Evolutionary conservation across 2,888 invertebrate species (phyloP).

Genomic region (Baccha elongata): DNA sequence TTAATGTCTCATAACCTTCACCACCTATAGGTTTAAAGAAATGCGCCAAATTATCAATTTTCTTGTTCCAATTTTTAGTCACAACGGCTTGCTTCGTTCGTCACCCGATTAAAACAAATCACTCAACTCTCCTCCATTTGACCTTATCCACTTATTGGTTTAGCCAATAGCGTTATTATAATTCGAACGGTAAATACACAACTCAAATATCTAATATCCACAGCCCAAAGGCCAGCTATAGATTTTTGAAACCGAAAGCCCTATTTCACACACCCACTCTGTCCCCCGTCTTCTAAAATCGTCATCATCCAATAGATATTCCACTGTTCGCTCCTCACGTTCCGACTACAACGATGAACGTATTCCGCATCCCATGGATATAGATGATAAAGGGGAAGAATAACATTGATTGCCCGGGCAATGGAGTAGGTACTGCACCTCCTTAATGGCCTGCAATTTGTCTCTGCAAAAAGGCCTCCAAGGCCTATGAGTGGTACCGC

Average conservation of each 20-base stretch:
- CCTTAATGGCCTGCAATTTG: slow-evolving; percentile 71
- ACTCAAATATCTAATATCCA: slow-evolving; percentile 61
- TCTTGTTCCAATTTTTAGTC: slow-evolving; percentile 4
- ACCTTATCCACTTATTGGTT: slow-evolving; percentile 57
- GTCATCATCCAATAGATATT: slow-evolving; percentile 30
- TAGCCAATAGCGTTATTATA: slow-evolving; percentile 56
- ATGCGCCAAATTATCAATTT: slow-evolving; percentile 2
- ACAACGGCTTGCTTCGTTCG: background rate
- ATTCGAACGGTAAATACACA: slow-evolving; percentile 69
- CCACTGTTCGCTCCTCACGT: slow-evolving; percentile 35
- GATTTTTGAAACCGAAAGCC: slow-evolving; percentile 49
- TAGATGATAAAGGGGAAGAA: slow-evolving; percentile 7
- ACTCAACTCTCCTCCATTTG: slow-evolving; percentile 34
- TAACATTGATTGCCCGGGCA: slow-evolving; percentile 61
- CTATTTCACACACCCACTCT: slow-evolving; percentile 72
- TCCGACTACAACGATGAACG: background rate
- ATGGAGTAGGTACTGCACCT: slow-evolving; percentile 65
- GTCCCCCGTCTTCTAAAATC: slow-evolving; percentile 7
- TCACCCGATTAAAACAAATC: background rate
- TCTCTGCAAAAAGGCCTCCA: slow-evolving; percentile 60
- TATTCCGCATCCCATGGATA: slow-evolving; percentile 2
- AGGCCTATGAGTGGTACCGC: slow-evolving; percentile 56
- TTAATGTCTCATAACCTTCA: too few species aligned
- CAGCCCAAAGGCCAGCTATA: slow-evolving; percentile 51
- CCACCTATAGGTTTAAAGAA: background rate